These are phyloP conservation scores for Phortica variegata DNA, from an alignment of 1,140 invertebrate genomes.

Conservation along the genomic window DNA sequence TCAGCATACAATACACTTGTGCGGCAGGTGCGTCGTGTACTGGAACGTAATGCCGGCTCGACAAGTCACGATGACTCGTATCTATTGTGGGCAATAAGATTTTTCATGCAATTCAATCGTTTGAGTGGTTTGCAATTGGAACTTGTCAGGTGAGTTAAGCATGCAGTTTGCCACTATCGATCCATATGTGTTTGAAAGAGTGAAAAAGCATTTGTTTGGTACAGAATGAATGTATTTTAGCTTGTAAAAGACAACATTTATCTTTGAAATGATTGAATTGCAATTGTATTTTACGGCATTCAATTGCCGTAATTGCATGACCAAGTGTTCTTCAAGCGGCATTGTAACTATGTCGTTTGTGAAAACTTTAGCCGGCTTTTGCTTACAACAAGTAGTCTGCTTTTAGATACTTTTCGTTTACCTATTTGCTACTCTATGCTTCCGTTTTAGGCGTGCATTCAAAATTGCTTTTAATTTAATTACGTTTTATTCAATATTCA, in stretches of 20 bases:
- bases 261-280: not conserved
- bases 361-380: conserved; percentile 31
- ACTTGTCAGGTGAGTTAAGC: conserved; percentile 74
- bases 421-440: conserved; percentile 5
- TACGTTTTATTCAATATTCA: conserved; percentile 18
- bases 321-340: conserved; percentile 11
- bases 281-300: not conserved
- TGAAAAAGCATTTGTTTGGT: not conserved
- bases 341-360: conserved; percentile 26
- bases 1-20: conserved; percentile 78
- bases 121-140: conserved; percentile 80
- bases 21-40: conserved; percentile 52
- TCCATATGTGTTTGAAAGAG: not conserved
- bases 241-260: not conserved
- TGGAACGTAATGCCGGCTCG: conserved; percentile 50
- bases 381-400: conserved; percentile 28
- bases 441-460: not conserved
- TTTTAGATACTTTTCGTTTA: conserved; percentile 5
- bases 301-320: conserved; percentile 25
- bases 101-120: conserved; percentile 98
- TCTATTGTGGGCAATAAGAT: conserved; percentile 90
- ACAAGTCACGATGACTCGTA: conserved; percentile 83
- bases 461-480: conserved; percentile 45
- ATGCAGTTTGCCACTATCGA: too few species aligned
- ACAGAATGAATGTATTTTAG: not conserved